Percentiles rank a stretch among this genome's conserved stretches.
phyloP scores from a whole-genome alignment of 2,888 invertebrate genomes.

The Iphiclides podalirius region DNA sequence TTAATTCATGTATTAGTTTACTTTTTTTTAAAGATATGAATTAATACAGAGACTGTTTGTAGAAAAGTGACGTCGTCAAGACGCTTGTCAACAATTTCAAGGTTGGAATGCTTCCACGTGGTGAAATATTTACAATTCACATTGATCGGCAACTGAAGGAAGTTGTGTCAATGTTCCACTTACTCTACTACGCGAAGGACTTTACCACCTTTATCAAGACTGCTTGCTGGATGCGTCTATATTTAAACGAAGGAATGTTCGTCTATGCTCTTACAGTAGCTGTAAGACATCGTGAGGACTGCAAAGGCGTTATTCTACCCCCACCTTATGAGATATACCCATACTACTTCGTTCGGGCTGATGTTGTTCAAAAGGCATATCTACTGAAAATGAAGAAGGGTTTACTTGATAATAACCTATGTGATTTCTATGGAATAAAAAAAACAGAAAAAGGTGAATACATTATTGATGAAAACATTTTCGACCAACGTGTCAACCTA shows the following conservation, averaged over 20 bases:
- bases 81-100: constrained; percentile 76
- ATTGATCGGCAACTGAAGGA: constrained; percentile 73
- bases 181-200: constrained; percentile 76
- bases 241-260: constrained; percentile 80
- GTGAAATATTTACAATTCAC: constrained; percentile 73
- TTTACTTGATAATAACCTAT: constrained; percentile 66
- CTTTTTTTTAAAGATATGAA: no score
- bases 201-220: constrained; percentile 71
- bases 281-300: constrained; percentile 73
- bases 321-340: constrained; percentile 82
- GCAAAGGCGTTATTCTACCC: constrained; percentile 73
- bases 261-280: constrained; percentile 77
- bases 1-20: no score
- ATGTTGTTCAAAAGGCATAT: constrained; percentile 81
- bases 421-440: constrained; percentile 74
- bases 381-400: constrained; percentile 73
- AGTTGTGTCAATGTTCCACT: constrained; percentile 74
- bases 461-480: constrained; percentile 84
- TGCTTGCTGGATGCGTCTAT: constrained; percentile 74
- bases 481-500: constrained; percentile 74
- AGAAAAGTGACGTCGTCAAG: constrained; percentile 80
- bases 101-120: constrained; percentile 78
- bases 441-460: constrained; percentile 73
- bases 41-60: no score
- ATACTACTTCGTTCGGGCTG: constrained; percentile 83